These are phyloP conservation scores for Brachyhypopomus gauderio DNA, from an alignment of 2,113 vertebrate species.

Conservation along the genomic window DNA sequence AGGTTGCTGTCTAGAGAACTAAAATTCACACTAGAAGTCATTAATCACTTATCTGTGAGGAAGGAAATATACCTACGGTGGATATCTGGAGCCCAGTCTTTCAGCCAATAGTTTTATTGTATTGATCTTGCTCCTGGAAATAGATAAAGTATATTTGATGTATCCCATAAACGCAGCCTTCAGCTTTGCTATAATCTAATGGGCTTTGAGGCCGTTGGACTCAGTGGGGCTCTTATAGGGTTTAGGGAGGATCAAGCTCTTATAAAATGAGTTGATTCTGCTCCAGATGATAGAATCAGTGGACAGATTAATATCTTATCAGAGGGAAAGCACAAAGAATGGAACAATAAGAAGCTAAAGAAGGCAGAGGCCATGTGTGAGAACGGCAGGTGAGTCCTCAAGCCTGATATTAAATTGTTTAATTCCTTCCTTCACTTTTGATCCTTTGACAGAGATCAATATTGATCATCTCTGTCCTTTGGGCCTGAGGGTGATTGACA, in stretches of 20 bases:
- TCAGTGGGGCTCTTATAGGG: conserved; percentile 16
- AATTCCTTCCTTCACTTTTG: conserved; percentile 26
- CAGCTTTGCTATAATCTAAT: conserved; percentile 1
- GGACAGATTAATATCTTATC: conserved; percentile 15
- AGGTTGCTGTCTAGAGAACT: background rate
- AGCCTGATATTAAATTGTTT: conserved; percentile 12
- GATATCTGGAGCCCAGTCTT: background rate
- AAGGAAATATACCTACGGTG: conserved; percentile 2
- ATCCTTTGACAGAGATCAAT: conserved; percentile 32
- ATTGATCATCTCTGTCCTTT: conserved; percentile 19
- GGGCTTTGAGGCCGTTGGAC: background rate
- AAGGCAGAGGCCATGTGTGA: background rate
- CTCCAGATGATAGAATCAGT: conserved; percentile 30
- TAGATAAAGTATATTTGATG: conserved; percentile 15
- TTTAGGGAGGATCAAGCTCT: conserved; percentile 33
- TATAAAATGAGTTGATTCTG: conserved; percentile 31
- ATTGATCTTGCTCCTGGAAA: conserved; percentile 7
- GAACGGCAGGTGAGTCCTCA: background rate
- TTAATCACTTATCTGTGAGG: background rate
- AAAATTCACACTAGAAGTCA: background rate
- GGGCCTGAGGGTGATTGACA: conserved; percentile 27
- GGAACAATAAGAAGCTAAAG: background rate
- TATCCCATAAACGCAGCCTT: conserved; percentile 15
- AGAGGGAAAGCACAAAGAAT: background rate
- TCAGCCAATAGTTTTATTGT: conserved; percentile 1